Evolutionary conservation across 2,888 invertebrate species (phyloP).

Genomic region (Cosmopolites sordidus): DNA sequence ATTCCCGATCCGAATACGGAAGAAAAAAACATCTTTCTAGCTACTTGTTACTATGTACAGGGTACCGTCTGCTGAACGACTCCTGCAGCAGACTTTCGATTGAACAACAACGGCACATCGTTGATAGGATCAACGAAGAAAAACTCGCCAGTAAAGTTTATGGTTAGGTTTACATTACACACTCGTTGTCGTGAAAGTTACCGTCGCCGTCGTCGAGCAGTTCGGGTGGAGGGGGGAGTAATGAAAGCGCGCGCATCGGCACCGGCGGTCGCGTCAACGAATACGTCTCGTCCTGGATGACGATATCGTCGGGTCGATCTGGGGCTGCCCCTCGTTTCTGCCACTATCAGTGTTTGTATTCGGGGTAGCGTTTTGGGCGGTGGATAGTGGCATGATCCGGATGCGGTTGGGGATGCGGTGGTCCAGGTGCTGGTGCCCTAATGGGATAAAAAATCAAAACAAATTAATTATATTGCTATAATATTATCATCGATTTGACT

Average conservation of each 20-base stretch:
- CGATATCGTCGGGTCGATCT: neutral
- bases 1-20: neutral
- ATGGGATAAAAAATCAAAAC: too few relatives aligned
- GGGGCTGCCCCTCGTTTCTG: conserved; percentile 33
- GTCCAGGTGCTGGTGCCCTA: conserved; percentile 48
- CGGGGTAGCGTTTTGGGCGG: conserved; percentile 60
- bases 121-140: too few relatives aligned
- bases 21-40: neutral
- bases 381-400: conserved; percentile 54
- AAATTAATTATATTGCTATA: too few relatives aligned
- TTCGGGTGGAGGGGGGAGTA: conserved; percentile 22
- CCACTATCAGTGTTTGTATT: conserved; percentile 72
- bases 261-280: conserved; percentile 19
- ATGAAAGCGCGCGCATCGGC: conserved; percentile 18
- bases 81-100: too few relatives aligned
- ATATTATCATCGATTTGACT: too few relatives aligned
- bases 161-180: neutral
- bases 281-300: conserved; percentile 14
- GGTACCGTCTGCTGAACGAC: neutral
- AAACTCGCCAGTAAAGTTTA: neutral
- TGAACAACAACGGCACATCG: too few relatives aligned
- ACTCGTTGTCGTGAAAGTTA: neutral
- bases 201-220: conserved; percentile 5
- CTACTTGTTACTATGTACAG: neutral
- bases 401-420: conserved; percentile 45